Base-by-base conservation (phyloP, 1,140 invertebrate genomes). In the Pachyrhynchus sulphureomaculatus region DNA sequence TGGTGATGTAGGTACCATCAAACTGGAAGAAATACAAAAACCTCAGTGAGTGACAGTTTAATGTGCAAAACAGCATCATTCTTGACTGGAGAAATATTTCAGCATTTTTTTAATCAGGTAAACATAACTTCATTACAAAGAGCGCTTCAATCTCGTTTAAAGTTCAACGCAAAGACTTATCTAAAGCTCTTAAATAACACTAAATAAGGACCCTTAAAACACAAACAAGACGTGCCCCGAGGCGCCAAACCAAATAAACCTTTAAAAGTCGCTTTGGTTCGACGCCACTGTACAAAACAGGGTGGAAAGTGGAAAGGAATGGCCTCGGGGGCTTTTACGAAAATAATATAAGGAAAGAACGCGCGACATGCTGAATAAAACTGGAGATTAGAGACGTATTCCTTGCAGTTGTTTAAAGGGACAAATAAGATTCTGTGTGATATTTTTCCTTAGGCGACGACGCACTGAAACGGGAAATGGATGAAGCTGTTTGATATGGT, bases 331-430 rank as follows among this genome's bases (percentile, higher is more conserved):
- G 18, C 8, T 54, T 54, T 54, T 37, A 23, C 51, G 51, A 54
- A 54, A 54, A 54, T 54, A 42, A 52, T 52, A 52, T 52, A 24
- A 54, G 51, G 26, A 54, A 23, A 18, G 51, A 54, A 42, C 51
- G 37, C 26, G 26, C 26, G 26, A 29, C 26, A 29, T 29, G 2
- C 51, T 42, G 51, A 54, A 54, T 54, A 54, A 54, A 54, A 54
- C 51, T 54, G 36, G 36, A 54, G 36, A 54, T 54, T 54, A 54
- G 26, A 54, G 51, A 39, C 51, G 51, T 41, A 54, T 41, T 54
- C 51, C 51, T 54, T 54, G 34, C 51, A 54, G 51, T 54, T 54
- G 51, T 54, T 54, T 54, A 54, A n/a, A 29, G 26, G 37, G 51
- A 54, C 51, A 54, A 54, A 54, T 54, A 54, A 42, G 36, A 36